Evolutionary conservation across 2,113 vertebrate genomes (phyloP), one percentile per base, ranked within the genome.

Genomic region (Poeciliopsis occidentalis): DNA sequence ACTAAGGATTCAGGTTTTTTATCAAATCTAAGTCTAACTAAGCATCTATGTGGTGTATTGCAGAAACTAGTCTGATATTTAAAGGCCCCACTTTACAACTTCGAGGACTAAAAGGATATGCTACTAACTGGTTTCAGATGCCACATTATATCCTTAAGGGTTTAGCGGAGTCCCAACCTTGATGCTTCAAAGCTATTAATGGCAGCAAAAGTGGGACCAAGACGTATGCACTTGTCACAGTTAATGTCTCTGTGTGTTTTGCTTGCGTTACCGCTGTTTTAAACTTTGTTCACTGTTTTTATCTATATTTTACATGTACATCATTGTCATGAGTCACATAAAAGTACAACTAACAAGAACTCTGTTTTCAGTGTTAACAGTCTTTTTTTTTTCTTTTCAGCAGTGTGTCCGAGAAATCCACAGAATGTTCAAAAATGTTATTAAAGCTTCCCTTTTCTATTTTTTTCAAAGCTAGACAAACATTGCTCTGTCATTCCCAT

Each of bases 381-480:
- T 24, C 24, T 57, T 2, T 3, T n/a, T 57, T 8, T 4, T 66
- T 39, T 37, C 1, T 57, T 8, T 1, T 39, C n/a, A 15, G 64
- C 8, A n/a, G 24, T 57, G 17, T 57, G 10, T 57, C 51, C 24
- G 22, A 57, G 51, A 57, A n/a, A 57, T 57, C 8, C 8, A n/a
- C 22, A 57, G 51, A 57, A 7, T 57, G 22, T n/a, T 47, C 17
- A 17, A 19, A n/a, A 57, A 54, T 54, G 7, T 24, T 24, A 6
- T 54, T 8, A 57, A 57, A 57, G 22, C n/a, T 57, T 57, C 24
- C 51, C 10, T 57, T 39, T 26, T 37, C 34, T 37, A 11, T 37
- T 51, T 73, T 68, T 73, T 62, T 39, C 37, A 29, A 67, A 67
- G 63, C 32, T 27, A 54, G 34, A 67, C 24, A 69, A 27, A 39